A percentile compares a stretch with the other conserved stretches of the same genome.
phyloP scores from a whole-genome alignment of 2,113 vertebrate genomes.

The Gorilla gorilla region DNA sequence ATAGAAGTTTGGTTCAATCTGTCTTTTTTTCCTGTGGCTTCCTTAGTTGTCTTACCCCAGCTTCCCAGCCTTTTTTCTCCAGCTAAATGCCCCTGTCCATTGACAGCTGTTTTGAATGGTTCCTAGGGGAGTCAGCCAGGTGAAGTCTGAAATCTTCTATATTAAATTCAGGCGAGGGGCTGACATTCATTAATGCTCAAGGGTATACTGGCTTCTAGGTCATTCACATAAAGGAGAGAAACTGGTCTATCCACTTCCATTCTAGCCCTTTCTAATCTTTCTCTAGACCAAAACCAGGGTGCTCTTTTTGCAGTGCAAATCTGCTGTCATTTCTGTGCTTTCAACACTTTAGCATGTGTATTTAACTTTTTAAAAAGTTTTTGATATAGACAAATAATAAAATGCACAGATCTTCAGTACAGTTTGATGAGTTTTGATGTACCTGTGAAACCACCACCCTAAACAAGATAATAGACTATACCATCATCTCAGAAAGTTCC shows the following conservation, averaged over 20 bases:
- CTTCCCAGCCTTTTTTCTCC: neutral
- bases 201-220: neutral
- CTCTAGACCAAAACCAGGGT: neutral
- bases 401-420: neutral
- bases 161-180: neutral
- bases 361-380: neutral
- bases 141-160: neutral
- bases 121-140: neutral
- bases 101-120: neutral
- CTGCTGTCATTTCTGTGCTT: neutral
- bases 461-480: neutral
- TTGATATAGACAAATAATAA: neutral
- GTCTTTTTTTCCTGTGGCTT: neutral
- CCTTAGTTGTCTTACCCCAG: neutral
- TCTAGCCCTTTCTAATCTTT: neutral
- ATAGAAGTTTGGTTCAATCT: neutral
- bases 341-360: neutral
- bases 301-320: neutral
- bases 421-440: neutral
- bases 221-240: neutral
- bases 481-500: neutral
- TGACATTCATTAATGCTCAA: neutral
- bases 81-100: neutral
- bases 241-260: neutral
- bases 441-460: neutral